Percentiles rank a stretch among this genome's conserved stretches.
Evolutionary conservation across 2,888 invertebrate genomes (phyloP).

Genomic region (Caenorhabditis uteleia): DNA sequence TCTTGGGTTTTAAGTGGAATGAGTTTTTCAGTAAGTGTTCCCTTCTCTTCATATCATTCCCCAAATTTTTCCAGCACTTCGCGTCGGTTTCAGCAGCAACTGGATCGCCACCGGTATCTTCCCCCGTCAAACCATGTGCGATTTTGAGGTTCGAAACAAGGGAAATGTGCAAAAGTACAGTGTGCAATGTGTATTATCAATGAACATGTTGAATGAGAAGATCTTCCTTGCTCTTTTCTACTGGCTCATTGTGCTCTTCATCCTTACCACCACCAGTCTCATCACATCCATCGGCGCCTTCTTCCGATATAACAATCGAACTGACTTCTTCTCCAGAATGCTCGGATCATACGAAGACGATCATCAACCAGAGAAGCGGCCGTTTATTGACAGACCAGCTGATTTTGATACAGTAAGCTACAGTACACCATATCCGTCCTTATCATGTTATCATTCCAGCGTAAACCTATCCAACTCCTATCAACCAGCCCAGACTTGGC

Average conservation of each 20-base stretch:
- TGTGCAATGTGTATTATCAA: slow-evolving; percentile 58
- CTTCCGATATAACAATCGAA: slow-evolving; percentile 9
- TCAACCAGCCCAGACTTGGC: slow-evolving; percentile 29
- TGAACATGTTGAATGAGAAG: slow-evolving; percentile 68
- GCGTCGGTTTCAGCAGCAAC: slow-evolving; percentile 44
- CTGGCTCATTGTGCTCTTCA: slow-evolving; percentile 38
- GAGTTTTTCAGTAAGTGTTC: slow-evolving; percentile 42
- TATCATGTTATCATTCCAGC: slow-evolving; percentile 11
- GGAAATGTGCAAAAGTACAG: slow-evolving; percentile 51
- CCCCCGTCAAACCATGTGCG: slow-evolving; percentile 53
- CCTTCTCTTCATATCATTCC: no score
- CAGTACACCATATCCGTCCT: not conserved
- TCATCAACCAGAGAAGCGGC: slow-evolving; percentile 11
- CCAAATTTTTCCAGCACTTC: slow-evolving; percentile 26
- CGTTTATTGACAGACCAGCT: slow-evolving; percentile 23
- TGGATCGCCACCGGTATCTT: slow-evolving; percentile 52
- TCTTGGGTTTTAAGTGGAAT: slow-evolving; percentile 56
- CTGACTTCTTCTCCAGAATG: slow-evolving; percentile 22
- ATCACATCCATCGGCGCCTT: slow-evolving; percentile 8
- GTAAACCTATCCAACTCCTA: slow-evolving; percentile 8
- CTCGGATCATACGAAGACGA: slow-evolving; percentile 16
- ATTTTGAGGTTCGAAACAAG: slow-evolving; percentile 53
- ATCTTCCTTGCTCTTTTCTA: slow-evolving; percentile 54
- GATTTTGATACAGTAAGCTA: slow-evolving; percentile 11
- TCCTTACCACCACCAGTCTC: slow-evolving; percentile 15